phyloP scores from a whole-genome alignment of 2,888 invertebrate species.

The Acanthosepion lycidas region DNA sequence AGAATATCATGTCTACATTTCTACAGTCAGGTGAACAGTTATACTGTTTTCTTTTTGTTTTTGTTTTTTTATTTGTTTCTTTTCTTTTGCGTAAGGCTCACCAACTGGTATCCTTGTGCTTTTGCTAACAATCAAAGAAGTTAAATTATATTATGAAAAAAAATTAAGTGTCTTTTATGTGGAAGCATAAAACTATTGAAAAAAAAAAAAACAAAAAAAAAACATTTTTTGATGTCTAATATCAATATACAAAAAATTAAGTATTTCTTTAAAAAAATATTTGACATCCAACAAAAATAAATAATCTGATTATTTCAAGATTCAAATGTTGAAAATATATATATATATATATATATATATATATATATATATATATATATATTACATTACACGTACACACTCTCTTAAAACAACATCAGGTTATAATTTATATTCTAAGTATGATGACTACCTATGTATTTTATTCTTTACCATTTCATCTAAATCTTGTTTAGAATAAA shows the following conservation, averaged over 20 bases:
- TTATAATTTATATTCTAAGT: not conserved
- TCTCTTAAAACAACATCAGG: not conserved
- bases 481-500: not conserved
- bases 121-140: slow-evolving; percentile 24
- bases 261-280: not conserved
- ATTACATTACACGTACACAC: not conserved
- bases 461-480: not conserved
- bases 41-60: not conserved
- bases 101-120: slow-evolving; percentile 6
- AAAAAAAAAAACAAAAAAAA: not conserved
- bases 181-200: not conserved
- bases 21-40: too few relatives aligned
- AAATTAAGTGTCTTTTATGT: slow-evolving; percentile 22
- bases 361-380: not conserved
- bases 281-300: too few relatives aligned
- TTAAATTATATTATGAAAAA: not conserved
- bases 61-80: not conserved
- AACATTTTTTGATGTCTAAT: not conserved
- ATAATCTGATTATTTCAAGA: not conserved
- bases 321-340: not conserved
- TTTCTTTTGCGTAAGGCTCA: not conserved
- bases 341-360: not conserved
- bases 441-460: not conserved
- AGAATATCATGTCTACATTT: too few relatives aligned
- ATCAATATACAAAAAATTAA: not conserved